Evolutionary conservation across 2,888 invertebrate species (phyloP).

Genomic region (Stenolophus ochropezus): DNA sequence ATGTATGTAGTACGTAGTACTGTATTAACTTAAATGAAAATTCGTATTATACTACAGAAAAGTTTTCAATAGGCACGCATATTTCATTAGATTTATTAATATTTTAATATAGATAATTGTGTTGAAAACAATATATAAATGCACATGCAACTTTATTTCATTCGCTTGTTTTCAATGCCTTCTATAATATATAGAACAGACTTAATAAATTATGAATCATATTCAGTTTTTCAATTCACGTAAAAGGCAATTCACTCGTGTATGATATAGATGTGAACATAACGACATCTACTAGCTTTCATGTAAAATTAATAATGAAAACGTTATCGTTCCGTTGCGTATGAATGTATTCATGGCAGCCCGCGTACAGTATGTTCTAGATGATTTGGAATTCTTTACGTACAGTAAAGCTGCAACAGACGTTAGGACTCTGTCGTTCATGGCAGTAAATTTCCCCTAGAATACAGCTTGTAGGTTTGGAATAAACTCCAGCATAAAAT

Average conservation of each 20-base stretch:
- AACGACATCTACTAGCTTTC: neutral
- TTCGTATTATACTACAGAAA: too few relatives aligned
- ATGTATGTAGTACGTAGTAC: too few relatives aligned
- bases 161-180: neutral
- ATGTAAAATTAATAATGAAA: constrained; percentile 6
- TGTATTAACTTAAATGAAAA: too few relatives aligned
- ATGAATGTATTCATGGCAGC: neutral
- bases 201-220: neutral
- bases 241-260: neutral
- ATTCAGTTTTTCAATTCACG: neutral
- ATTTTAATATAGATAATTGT: too few relatives aligned
- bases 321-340: neutral
- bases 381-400: neutral
- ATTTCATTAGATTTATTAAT: too few relatives aligned
- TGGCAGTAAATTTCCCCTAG: neutral
- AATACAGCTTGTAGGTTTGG: neutral
- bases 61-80: too few relatives aligned
- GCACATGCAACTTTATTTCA: neutral
- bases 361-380: neutral
- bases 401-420: neutral
- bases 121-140: neutral
- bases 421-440: neutral
- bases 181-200: neutral
- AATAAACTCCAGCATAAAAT: neutral
- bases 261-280: neutral